Base-by-base conservation (phyloP, 2,797 vertebrate genomes). In the Microcaecilia unicolor region DNA sequence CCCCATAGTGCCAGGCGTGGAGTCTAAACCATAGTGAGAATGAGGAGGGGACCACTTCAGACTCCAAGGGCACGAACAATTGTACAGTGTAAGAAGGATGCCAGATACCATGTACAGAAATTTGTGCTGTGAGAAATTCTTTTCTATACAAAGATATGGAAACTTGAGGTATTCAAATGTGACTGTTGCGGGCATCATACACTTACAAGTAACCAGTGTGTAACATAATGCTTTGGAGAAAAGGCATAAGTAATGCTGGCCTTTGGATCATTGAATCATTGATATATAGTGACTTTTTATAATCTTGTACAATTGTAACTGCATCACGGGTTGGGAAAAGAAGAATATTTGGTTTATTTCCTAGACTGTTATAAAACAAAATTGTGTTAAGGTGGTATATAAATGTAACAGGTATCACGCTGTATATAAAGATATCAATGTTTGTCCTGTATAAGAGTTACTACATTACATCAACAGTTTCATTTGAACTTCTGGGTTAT, bases 401-500 rank as follows among this genome's bases (percentile, higher is more conserved):
- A 92, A 74, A 86, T 92, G 89, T 96, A 92, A 80, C 86, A 93
- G 88, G 90, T 90, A 94, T 90, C 86, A 86, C 77, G 84, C 83
- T 98, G 92, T 98, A 95, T 89, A 98, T 98, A 97, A 89, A 87
- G 76, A 90, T 91, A 93, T 82, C 72, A 76, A 78, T 84, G 81
- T 83, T 80, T 80, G 82, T 85, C 78, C 74, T 73, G 77, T 82
- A 81, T 80, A 79, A 80, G 78, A 93, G 88, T 92, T 89, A 93
- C 87, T 93, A 87, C 89, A 92, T 88, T 91, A 90, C 90, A 81
- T 92, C 89, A 89, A 91, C 90, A 89, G 76, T 93, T 96, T 92
- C 85, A 88, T 95, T 95, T 94, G 86, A 92, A 94, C 91, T 94
- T 93, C 89, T 93, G 91, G 91, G 85, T 95, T 94, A 89, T 87